Evolutionary conservation across 2,797 vertebrate genomes (phyloP).

Genomic region (Muscicapa striata): DNA sequence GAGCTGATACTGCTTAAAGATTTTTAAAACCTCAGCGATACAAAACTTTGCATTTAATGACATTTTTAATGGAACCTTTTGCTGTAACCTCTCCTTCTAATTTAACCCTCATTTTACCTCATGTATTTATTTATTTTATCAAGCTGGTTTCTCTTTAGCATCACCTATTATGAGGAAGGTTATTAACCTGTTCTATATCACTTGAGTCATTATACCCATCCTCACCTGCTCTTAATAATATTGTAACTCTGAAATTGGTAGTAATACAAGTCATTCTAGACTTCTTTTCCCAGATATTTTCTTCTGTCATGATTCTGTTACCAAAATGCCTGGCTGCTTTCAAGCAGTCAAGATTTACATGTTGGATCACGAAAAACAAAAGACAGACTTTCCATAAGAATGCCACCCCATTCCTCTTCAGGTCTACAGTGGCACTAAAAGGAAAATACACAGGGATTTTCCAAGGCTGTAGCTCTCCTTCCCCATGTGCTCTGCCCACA

Average conservation of each 20-base stretch:
- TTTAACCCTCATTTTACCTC: neutral
- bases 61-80: neutral
- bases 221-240: neutral
- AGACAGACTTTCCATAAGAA: neutral
- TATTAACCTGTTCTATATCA: neutral
- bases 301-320: neutral
- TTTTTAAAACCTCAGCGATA: neutral
- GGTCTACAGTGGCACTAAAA: neutral
- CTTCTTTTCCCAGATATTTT: neutral
- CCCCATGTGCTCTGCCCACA: neutral
- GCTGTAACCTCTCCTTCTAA: neutral
- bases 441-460: neutral
- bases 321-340: neutral
- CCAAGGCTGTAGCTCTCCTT: neutral
- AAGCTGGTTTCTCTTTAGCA: neutral
- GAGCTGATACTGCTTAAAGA: neutral
- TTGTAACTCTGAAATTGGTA: neutral
- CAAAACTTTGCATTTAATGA: neutral
- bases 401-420: fast-evolving
- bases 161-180: neutral
- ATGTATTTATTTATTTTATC: neutral
- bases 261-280: neutral
- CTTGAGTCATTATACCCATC: neutral
- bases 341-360: neutral
- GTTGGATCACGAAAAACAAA: neutral